Evolutionary conservation across 2,888 invertebrate genomes (phyloP).

Genomic region (Sphaeridia pumilis): DNA sequence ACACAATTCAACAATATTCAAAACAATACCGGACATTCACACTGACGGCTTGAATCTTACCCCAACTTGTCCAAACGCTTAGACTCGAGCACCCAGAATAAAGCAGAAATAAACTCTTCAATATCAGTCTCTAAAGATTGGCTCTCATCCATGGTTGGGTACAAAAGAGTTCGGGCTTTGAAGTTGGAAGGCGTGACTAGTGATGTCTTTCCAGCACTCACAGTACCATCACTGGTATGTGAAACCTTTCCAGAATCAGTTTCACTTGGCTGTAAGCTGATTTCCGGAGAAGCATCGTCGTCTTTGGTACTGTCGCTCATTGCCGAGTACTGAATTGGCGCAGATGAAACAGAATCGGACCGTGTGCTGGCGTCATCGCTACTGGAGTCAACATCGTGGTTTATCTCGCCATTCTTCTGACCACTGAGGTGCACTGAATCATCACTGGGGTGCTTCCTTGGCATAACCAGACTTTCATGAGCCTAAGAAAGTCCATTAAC

Average conservation of each 20-base stretch:
- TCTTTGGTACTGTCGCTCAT: constrained; percentile 19
- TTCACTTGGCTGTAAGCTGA: constrained; percentile 12
- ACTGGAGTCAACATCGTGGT: constrained; percentile 22
- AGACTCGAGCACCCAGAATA: constrained; percentile 94
- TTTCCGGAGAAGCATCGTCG: constrained; percentile 2
- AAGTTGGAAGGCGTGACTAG: constrained; percentile 62
- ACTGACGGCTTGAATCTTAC: constrained; percentile 11
- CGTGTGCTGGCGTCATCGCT: constrained; percentile 30
- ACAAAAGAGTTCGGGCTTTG: constrained; percentile 71
- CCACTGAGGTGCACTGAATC: constrained; percentile 29
- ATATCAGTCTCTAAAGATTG: constrained; percentile 62
- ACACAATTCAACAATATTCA: constrained; percentile 37
- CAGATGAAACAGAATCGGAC: constrained; percentile 29
- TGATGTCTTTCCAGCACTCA: constrained; percentile 15
- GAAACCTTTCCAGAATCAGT: constrained; percentile 19
- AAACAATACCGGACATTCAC: neutral
- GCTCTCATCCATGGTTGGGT: constrained; percentile 61
- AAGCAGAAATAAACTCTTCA: constrained; percentile 71
- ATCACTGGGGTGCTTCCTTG: constrained; percentile 27
- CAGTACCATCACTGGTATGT: constrained; percentile 15
- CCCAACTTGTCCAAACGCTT: constrained; percentile 63
- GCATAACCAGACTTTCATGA: constrained; percentile 14
- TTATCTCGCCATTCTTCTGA: constrained; percentile 16
- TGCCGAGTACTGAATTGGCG: constrained; percentile 30
- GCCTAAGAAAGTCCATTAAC: too few relatives aligned